Evolutionary conservation across 2,888 invertebrate genomes (phyloP), one percentile per base, ranked within the genome.

Genomic region (Drosophila paucipuncta): DNA sequence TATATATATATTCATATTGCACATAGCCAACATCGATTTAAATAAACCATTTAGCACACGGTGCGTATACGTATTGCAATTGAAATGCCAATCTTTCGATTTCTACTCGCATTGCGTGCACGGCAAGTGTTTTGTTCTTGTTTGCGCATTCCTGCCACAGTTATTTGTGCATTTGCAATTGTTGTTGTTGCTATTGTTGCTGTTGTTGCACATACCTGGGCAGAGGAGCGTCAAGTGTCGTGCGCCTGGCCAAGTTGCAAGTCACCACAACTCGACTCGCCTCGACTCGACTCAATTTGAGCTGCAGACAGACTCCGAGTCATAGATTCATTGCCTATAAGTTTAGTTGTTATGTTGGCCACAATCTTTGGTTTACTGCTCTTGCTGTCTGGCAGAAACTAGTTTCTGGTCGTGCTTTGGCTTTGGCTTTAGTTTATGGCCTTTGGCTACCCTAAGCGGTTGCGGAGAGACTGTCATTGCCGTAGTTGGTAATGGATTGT

Each of bases 71-170:
- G 76, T 72, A 70, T 58, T 84, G 62, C 39, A 33, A 62, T 68
- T 58, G 80, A 61, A 67, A 65, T 68, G 59, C 60, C 59, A 70
- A 53, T 60, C 30, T 71, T 71, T 60, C 39, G 66, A 68, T 88
- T 70, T 77, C 59, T 60, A 62, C 60, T 69, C 71, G 55, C 83
- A 70, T 82, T 82, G 80, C 76, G 73, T 73, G 74, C 78, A 60
- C 43, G 62, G 62, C 80, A 53, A 82, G 90, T 85, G 85, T 89
- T 87, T 73, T 82, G 80, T 85, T 85, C 88, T 77, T 87, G 80
- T 89, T 85, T 87, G 68, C 62, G 72, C 85, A 85, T 85, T 87
- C 85, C 82, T 76, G 61, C 73, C 80, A 85, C 78, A 82, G 82
- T 73, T 82, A 82, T 74, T 65, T 52, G 63, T 52, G 30, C 4